These are phyloP conservation scores for Aphelenchoides fujianensis DNA, from an alignment of 1,140 invertebrate species.

Conservation along the genomic window DNA sequence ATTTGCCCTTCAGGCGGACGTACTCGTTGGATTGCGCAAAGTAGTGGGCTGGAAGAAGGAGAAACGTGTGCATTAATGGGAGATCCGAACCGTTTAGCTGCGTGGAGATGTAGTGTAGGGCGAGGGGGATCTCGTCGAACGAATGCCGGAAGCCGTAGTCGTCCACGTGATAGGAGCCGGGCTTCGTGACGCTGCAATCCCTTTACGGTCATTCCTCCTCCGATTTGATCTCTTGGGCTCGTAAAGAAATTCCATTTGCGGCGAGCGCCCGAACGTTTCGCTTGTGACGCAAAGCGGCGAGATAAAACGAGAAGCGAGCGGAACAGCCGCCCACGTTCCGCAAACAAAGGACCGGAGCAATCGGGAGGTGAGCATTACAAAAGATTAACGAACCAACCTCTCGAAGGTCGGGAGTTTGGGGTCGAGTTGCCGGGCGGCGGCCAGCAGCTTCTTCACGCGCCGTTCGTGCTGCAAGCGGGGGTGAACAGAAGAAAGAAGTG, in stretches of 20 bases:
- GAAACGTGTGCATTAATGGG: conserved; percentile 51
- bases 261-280: too few species aligned
- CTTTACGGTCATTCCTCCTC: too few species aligned
- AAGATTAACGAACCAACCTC: conserved; percentile 60
- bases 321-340: conserved; percentile 12
- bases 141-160: conserved; percentile 66
- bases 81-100: conserved; percentile 65
- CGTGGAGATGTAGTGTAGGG: conserved; percentile 67
- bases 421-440: conserved; percentile 65
- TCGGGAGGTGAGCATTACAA: conserved; percentile 14
- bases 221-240: too few species aligned
- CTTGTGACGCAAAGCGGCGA: too few species aligned
- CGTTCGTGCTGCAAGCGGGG: conserved; percentile 64
- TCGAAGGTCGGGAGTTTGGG: conserved; percentile 67
- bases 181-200: conserved; percentile 60
- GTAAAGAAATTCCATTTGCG: too few species aligned
- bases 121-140: conserved; percentile 62
- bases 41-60: conserved; percentile 39
- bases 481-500: background rate
- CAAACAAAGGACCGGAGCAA: too few species aligned
- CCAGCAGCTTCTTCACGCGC: conserved; percentile 64
- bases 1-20: conserved; percentile 39
- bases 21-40: conserved; percentile 40
- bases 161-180: conserved; percentile 65
- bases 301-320: conserved; percentile 9